phyloP scores from a whole-genome alignment of 2,113 vertebrate species.

The Manacus vitellinus region DNA sequence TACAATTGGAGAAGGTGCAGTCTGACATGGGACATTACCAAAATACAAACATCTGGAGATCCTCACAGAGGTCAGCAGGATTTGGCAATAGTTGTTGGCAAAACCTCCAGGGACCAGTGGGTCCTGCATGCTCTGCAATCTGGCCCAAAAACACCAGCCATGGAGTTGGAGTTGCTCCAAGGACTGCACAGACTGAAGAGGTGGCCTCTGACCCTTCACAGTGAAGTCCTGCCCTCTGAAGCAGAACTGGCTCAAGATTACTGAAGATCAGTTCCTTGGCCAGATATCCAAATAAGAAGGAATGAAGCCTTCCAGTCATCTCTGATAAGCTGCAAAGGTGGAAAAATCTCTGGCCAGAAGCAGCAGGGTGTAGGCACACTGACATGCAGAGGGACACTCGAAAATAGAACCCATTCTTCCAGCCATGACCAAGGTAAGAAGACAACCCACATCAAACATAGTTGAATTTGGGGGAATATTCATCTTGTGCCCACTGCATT shows the following conservation, averaged over 20 bases:
- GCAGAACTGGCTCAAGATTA: not conserved
- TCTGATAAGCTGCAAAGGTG: not conserved
- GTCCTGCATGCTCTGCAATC: not conserved
- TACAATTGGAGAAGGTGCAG: not conserved
- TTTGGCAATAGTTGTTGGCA: not conserved
- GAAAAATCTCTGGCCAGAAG: not conserved
- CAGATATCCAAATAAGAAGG: not conserved
- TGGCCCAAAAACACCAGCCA: not conserved
- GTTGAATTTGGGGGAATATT: not conserved
- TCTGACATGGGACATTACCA: not conserved
- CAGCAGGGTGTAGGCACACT: not conserved
- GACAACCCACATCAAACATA: not conserved
- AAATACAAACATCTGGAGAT: not conserved
- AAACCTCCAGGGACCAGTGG: not conserved
- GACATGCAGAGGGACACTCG: not conserved
- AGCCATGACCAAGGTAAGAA: not conserved
- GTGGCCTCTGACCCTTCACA: not conserved
- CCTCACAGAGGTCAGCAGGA: not conserved
- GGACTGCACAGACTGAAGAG: not conserved
- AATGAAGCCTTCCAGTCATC: not conserved
- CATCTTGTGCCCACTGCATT: not conserved
- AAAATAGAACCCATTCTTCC: not conserved
- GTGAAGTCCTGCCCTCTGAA: not conserved
- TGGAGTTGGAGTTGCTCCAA: not conserved
- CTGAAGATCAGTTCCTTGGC: not conserved